Evolutionary conservation across 2,113 vertebrate genomes (phyloP).

Genomic region (Rhabdornis inornatus): DNA sequence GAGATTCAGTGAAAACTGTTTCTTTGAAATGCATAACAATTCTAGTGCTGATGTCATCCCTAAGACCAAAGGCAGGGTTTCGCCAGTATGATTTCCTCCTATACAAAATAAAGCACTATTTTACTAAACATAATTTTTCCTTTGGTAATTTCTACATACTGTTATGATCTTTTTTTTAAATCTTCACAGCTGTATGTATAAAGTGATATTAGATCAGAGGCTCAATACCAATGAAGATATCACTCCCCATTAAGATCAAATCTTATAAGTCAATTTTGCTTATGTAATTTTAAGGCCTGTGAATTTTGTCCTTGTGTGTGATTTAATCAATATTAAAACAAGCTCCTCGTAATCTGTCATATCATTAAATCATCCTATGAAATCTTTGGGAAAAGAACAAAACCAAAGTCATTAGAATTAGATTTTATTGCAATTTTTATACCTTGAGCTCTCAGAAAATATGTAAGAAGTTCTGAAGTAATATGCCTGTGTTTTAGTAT

Average conservation of each 20-base stretch:
- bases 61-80: neutral
- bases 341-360: neutral
- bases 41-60: neutral
- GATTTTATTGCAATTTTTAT: neutral
- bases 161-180: neutral
- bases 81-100: neutral
- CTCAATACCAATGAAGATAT: neutral
- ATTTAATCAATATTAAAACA: conserved; percentile 38
- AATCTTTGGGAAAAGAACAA: neutral
- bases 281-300: neutral
- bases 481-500: neutral
- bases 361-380: neutral
- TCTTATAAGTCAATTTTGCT: neutral
- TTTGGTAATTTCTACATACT: neutral
- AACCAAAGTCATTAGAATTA: neutral
- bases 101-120: neutral
- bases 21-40: neutral
- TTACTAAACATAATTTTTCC: neutral
- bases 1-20: neutral
- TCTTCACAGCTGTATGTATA: neutral
- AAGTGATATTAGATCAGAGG: conserved; percentile 13
- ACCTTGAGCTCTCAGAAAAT: neutral
- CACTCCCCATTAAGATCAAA: neutral
- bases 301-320: neutral
- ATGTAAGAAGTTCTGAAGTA: neutral